Evolutionary conservation across 2,888 invertebrate species (phyloP), one percentile per base, ranked within the genome.

Genomic region (Plagodis pulveraria): DNA sequence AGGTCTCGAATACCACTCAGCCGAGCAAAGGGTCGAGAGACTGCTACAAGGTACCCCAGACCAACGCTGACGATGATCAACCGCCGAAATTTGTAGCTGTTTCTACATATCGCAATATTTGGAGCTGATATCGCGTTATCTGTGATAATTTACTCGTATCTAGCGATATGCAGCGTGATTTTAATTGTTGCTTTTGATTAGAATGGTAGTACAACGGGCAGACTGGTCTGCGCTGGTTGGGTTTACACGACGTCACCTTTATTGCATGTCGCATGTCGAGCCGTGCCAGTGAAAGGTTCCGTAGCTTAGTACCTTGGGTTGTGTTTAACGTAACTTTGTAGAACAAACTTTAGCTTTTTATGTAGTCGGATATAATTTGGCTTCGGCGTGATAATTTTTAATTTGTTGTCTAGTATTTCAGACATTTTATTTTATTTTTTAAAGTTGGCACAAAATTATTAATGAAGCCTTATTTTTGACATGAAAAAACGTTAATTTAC

Each of bases 1-100:
- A 91, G 91, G 93, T 93, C 93, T 93, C 93, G 93, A 93, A 93
- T 93, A 93, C 93, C 93, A 83, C 71, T 78, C 85, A 84, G 83
- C 88, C 86, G 78, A 71, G 83, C 71, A 77, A 76, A 77, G 73
- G 79, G 80, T 74, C 66, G 73, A 59, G 72, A 75, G 84, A 80
- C 86, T 78, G 77, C 72, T 65, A 48, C 67, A 69, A 78, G 91
- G 91, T 88, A 91, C 91, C 90, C 93, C 88, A 90, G 91, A 91
- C 92, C 89, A 90, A 89, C 87, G 89, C 91, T 91, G 91, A 92
- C 91, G 86, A 81, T 86, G 80, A 70, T 67, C 62, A 61, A 59
- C 50, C 66, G 82, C 78, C 91, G 82, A 92, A 91, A 80, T 81
- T 80, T 54, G 32, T 52, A 60, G 68, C 80, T 76, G 62, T 72